phyloP scores from a whole-genome alignment of 37 sponge, comb jelly and placozoan species.

The Amphimedon queenslandica region DNA sequence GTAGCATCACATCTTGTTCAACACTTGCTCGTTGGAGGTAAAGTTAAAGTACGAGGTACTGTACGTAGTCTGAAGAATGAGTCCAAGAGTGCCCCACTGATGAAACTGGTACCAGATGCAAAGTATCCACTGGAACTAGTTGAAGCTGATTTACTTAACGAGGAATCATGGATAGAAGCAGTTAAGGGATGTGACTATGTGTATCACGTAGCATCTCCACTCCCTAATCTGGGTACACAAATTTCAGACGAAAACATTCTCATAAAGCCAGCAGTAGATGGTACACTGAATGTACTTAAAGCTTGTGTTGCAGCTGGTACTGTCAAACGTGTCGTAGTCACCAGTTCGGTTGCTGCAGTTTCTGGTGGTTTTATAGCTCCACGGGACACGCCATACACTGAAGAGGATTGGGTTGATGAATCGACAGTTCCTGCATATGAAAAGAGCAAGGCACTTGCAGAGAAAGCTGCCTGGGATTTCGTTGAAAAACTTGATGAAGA shows the following conservation, averaged over 20 bases:
- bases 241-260: constrained; percentile 24
- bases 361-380: constrained; percentile 45
- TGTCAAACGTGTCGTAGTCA: constrained; percentile 84
- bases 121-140: constrained; percentile 71
- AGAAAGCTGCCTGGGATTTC: constrained; percentile 82
- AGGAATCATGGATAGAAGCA: constrained; percentile 68
- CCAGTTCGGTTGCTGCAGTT: constrained; percentile 83
- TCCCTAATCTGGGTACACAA: constrained; percentile 26
- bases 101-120: constrained; percentile 57
- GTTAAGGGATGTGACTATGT: constrained; percentile 78
- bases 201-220: constrained; percentile 86
- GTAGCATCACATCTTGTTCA: constrained; percentile 69
- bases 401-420: constrained; percentile 78
- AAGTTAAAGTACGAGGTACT: constrained; percentile 71
- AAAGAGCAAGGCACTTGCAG: constrained; percentile 81
- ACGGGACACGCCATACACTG: constrained; percentile 55
- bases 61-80: constrained; percentile 68
- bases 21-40: constrained; percentile 55
- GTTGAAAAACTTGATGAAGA: constrained; percentile 41
- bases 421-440: constrained; percentile 45
- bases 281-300: constrained; percentile 66
- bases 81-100: constrained; percentile 55
- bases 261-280: constrained; percentile 78
- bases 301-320: constrained; percentile 76
- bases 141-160: constrained; percentile 73